phyloP scores from a whole-genome alignment of 2,888 invertebrate species.

The Nomada ferruginata region DNA sequence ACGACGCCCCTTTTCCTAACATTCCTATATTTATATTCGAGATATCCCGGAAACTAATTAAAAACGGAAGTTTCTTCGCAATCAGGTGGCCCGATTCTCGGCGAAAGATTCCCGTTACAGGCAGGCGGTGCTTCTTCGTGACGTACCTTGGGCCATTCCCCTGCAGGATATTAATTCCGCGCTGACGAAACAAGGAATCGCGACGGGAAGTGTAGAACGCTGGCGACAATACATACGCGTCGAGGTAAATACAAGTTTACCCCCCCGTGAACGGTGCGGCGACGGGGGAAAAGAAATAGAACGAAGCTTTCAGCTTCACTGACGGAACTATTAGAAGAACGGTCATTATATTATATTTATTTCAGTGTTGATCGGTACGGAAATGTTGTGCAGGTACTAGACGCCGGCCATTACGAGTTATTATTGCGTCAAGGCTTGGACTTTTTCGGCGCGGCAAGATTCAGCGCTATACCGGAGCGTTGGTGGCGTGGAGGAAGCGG shows the following conservation, averaged over 20 bases:
- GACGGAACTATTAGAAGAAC: neutral
- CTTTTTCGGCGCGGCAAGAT: conserved; percentile 85
- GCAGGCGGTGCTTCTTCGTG: conserved; percentile 83
- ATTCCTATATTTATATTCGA: neutral
- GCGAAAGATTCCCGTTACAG: conserved; percentile 82
- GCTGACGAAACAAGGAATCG: conserved; percentile 83
- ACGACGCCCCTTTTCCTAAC: neutral
- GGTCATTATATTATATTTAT: too few relatives aligned
- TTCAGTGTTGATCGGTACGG: too few relatives aligned
- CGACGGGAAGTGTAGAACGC: conserved; percentile 82
- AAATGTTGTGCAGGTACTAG: conserved; percentile 79
- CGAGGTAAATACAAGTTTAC: conserved; percentile 77
- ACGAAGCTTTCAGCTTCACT: too few relatives aligned
- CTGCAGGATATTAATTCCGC: conserved; percentile 84
- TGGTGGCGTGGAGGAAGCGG: conserved; percentile 75
- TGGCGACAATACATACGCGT: conserved; percentile 83
- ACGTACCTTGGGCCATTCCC: conserved; percentile 85
- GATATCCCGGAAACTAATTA: neutral
- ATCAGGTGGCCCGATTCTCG: conserved; percentile 83
- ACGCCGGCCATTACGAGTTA: conserved; percentile 83
- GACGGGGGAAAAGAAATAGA: too few relatives aligned
- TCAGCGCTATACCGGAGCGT: conserved; percentile 83
- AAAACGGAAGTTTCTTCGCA: neutral
- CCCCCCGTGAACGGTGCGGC: neutral
- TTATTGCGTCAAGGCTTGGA: conserved; percentile 85